Evolutionary conservation across 2,888 invertebrate genomes (phyloP), one percentile per base, ranked within the genome.

Genomic region (Plagodis pulveraria): DNA sequence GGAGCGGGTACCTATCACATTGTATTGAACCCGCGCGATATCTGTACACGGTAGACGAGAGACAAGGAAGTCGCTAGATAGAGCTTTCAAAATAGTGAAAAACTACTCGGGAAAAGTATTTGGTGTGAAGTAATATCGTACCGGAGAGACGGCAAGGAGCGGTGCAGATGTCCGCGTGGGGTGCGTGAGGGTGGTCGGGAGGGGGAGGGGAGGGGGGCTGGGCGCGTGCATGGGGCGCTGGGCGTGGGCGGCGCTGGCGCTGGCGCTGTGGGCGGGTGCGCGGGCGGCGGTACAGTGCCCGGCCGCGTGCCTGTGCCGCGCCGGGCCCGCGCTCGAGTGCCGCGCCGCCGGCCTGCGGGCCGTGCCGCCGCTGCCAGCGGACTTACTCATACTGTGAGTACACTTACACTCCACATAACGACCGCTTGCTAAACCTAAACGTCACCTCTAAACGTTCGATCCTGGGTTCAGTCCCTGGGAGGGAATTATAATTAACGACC

Each of bases 321-420:
- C 38, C 34, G 52, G 36, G 33, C 43, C 35, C 36, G 44, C 51
- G 46, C 50, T 51, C 36, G 36, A 51, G 7, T 51, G 51, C 51
- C 50, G 51, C 57, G 51, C 42, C 50, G 51, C 57, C 57, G 50
- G 36, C 40, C 47, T 51, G 40, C 40, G 42, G 41, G 51, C 35
- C 8, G 33, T 51, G 36, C 51, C 50, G 41, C 47, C 51, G 41
- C 50, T 48, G 40, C 43, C 51, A 35, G 35, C 10, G 10, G 33
- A 47, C 51, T 47, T 57, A 35, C 33, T 42, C 51, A 35, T 42
- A 11, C 52, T 52, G 51, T 52, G 33, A 51, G 52, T 52, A 44
- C 43, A 7, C 22, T 4, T 22, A 22, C 22, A 22, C 22, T 22
- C 22, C 22, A 22, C 4, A 4, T 22, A 22, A 22, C 22, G 4